phyloP scores from a whole-genome alignment of 2,797 vertebrate genomes.

The Amniataba percoides region DNA sequence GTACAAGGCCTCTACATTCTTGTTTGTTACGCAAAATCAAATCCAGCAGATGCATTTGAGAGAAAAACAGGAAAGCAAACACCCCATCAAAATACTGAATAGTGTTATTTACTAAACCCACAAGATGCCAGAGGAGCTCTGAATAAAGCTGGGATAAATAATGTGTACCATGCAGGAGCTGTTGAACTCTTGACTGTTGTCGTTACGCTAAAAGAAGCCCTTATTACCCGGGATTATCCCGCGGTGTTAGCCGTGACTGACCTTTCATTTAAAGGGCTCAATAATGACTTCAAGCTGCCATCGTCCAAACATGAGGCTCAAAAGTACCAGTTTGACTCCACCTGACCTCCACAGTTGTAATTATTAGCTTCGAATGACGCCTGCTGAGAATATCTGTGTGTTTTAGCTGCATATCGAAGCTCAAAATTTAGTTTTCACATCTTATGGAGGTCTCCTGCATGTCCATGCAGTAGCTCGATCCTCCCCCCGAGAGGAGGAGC shows the following conservation, averaged over 20 bases:
- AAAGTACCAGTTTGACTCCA: not conserved
- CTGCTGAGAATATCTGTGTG: slow-evolving; percentile 1
- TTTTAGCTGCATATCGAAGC: not conserved
- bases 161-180: too few species aligned
- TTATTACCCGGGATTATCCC: slow-evolving; percentile 14
- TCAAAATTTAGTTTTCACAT: not conserved
- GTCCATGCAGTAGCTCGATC: not conserved
- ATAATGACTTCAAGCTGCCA: slow-evolving; percentile 43
- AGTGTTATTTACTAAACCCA: too few species aligned
- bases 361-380: not conserved
- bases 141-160: too few species aligned
- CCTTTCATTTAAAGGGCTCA: slow-evolving; percentile 3
- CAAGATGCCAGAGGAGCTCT: too few species aligned
- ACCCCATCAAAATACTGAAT: too few species aligned
- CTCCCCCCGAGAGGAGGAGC: too few species aligned
- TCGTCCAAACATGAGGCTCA: not conserved
- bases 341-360: not conserved
- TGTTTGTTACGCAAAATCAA: too few species aligned
- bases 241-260: not conserved
- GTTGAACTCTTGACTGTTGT: not conserved
- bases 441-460: not conserved
- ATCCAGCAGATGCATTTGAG: too few species aligned
- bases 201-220: not conserved
- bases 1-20: too few species aligned
- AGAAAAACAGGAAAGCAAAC: too few species aligned